Conservation (phyloP, 2,797 vertebrate genomes). For the Poeciliopsis presidionis region DNA sequence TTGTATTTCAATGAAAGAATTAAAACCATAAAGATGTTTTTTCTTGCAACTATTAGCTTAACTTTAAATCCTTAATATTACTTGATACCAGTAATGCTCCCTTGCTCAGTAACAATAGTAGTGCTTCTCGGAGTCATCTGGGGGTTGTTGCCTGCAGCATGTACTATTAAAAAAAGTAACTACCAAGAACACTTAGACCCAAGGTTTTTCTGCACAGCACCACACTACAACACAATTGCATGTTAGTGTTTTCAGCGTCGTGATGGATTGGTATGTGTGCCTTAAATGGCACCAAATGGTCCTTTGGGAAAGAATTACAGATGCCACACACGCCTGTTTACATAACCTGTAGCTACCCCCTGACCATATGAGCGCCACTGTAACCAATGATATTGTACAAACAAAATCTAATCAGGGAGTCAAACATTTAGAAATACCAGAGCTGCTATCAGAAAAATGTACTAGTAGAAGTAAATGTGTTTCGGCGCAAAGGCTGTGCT, state of each 20-base stretch:
- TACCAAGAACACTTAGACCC: neutral
- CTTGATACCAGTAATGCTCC: neutral
- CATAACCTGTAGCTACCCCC: conserved; percentile 46
- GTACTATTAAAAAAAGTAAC: neutral
- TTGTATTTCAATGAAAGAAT: neutral
- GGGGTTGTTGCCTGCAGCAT: neutral
- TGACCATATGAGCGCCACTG: conserved; percentile 26
- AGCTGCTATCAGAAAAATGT: neutral
- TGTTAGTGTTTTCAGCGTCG: neutral
- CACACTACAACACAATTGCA: neutral
- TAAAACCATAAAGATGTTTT: neutral
- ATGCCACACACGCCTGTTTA: conserved; percentile 35
- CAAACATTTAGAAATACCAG: conserved; percentile 26
- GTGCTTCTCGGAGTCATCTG: neutral
- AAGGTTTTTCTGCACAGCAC: neutral
- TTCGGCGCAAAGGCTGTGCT: neutral
- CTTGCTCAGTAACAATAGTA: neutral
- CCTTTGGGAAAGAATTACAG: conserved; percentile 27
- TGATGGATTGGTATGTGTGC: neutral
- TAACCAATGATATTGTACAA: conserved; percentile 4
- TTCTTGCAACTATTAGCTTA: neutral
- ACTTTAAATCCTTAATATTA: neutral
- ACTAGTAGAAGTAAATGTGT: conserved; percentile 1
- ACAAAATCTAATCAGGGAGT: conserved; percentile 27
- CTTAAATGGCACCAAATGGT: conserved; percentile 8